Evolutionary conservation across 2,113 vertebrate genomes (phyloP).

Genomic region (Nicator chloris): DNA sequence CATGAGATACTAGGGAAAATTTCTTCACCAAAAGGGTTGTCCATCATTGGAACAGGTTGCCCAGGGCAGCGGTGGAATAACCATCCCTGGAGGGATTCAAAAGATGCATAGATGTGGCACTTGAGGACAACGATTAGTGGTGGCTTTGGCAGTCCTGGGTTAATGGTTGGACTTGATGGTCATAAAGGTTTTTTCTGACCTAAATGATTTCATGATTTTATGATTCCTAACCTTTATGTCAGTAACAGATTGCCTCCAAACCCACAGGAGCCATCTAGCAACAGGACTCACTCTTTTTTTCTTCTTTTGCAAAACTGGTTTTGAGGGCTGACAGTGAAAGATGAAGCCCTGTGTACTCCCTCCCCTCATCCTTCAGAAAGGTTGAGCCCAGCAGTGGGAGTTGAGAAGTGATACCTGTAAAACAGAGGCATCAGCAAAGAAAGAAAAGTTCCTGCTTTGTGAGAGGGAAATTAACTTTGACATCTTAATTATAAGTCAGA

Average conservation of each 20-base stretch:
- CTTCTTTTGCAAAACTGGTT: not conserved
- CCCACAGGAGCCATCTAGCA: not conserved
- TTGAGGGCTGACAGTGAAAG: not conserved
- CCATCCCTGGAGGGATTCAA: not conserved
- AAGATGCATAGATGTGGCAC: not conserved
- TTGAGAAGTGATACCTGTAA: constrained; percentile 22
- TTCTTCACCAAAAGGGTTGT: not conserved
- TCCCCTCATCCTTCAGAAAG: not conserved
- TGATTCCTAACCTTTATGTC: not conserved
- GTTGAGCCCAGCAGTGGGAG: not conserved
- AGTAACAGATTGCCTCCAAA: not conserved
- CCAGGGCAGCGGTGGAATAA: not conserved
- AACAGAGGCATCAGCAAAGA: constrained; percentile 26
- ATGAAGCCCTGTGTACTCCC: not conserved
- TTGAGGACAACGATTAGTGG: not conserved
- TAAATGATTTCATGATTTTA: not conserved
- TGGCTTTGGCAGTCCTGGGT: not conserved
- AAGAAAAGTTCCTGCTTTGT: constrained; percentile 26
- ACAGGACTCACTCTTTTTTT: not conserved
- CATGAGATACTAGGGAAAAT: not conserved
- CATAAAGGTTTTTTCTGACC: not conserved
- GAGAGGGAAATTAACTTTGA: constrained; percentile 60
- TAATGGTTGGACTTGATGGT: not conserved
- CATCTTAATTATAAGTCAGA: constrained; percentile 64
- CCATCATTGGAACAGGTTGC: not conserved